phyloP scores from a whole-genome alignment of 1,140 invertebrate species.

The Hermetia illucens region DNA sequence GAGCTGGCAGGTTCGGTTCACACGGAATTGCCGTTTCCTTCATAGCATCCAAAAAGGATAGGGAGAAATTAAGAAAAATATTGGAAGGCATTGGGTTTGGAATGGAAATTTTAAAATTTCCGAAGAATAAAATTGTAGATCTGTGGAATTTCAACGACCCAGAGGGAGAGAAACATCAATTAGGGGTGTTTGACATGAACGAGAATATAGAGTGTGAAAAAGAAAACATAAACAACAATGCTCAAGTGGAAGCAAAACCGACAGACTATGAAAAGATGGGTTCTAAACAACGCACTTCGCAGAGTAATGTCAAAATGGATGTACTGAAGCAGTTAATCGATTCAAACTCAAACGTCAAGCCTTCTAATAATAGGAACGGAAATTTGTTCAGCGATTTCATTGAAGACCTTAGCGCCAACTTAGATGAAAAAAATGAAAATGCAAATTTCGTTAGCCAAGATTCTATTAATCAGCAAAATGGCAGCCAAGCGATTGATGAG shows the following conservation, averaged over 20 bases:
- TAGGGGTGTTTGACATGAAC: background rate
- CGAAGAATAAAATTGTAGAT: slow-evolving; percentile 14
- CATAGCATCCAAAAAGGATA: slow-evolving; percentile 41
- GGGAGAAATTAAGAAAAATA: slow-evolving; percentile 39
- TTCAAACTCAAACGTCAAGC: background rate
- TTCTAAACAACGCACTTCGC: slow-evolving; percentile 5
- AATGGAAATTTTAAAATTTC: slow-evolving; percentile 36
- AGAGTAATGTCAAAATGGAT: no score
- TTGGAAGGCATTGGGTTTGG: slow-evolving; percentile 33
- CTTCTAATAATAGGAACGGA: slow-evolving; percentile 6
- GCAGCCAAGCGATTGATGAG: no score
- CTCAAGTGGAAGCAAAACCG: slow-evolving; percentile 2
- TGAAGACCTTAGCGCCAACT: background rate
- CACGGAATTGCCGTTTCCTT: slow-evolving; percentile 57
- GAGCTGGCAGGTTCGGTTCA: slow-evolving; percentile 81
- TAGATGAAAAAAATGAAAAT: background rate
- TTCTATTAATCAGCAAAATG: no score
- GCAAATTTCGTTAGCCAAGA: no score
- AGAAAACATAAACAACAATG: slow-evolving; percentile 1
- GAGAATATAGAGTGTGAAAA: background rate
- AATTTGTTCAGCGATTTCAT: slow-evolving; percentile 2
- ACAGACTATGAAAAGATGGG: no score
- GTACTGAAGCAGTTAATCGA: no score
- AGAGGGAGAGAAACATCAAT: slow-evolving; percentile 1
- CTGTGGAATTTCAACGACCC: slow-evolving; percentile 17